Conservation (phyloP, 1,140 invertebrate genomes). For the Hyles vespertilio region DNA sequence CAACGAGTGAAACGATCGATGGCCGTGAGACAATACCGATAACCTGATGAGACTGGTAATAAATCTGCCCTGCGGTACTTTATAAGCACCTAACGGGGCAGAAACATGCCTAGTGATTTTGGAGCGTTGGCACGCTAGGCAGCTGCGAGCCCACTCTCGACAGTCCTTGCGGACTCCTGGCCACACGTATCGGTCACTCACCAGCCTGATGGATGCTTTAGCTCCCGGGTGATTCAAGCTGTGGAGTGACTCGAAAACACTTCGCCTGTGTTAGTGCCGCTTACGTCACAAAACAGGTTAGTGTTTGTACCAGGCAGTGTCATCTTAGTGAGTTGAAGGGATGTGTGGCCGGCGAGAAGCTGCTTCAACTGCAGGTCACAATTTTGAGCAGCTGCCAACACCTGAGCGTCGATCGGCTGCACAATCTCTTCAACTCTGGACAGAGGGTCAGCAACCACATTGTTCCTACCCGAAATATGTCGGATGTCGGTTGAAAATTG, state of each 20-base stretch:
- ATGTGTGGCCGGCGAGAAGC: not conserved
- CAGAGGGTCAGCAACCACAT: too few species aligned
- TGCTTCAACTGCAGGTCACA: not conserved
- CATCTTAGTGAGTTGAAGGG: not conserved
- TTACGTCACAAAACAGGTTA: not conserved
- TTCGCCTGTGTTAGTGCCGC: too few species aligned
- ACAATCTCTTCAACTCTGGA: too few species aligned
- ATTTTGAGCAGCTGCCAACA: not conserved
- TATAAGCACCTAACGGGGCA: not conserved
- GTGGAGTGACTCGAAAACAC: not conserved
- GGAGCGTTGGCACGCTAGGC: not conserved
- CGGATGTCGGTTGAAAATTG: too few species aligned
- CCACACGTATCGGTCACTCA: slow-evolving; percentile 1
- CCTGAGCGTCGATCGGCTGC: not conserved
- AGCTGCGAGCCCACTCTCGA: not conserved
- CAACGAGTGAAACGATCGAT: too few species aligned
- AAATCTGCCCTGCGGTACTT: not conserved
- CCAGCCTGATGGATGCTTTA: not conserved
- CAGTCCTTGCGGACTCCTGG: not conserved
- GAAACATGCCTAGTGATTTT: too few species aligned
- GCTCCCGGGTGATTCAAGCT: not conserved
- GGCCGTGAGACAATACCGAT: too few species aligned
- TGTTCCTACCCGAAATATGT: too few species aligned
- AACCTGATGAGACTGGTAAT: too few species aligned
- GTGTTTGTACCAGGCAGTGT: not conserved